Conservation (phyloP, 1,140 invertebrate genomes). For the Drosophila miranda region DNA sequence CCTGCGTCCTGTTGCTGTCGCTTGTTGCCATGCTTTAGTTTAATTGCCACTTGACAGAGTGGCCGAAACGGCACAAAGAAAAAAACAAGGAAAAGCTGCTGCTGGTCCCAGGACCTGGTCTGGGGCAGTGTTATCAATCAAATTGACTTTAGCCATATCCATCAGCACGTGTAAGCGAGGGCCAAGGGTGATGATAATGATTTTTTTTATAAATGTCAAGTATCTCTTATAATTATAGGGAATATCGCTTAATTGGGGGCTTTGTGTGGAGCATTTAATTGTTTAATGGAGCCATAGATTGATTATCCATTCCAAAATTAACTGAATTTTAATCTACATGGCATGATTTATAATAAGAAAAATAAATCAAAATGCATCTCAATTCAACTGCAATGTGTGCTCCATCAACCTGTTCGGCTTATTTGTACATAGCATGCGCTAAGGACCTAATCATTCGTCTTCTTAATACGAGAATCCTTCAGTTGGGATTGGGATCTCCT, state of each 20-base stretch:
- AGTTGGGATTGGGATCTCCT: too few species aligned
- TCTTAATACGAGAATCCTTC: too few species aligned
- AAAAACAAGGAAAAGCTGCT: conserved; percentile 31
- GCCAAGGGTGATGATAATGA: conserved; percentile 21
- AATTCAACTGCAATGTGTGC: too few species aligned
- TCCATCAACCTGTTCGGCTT: too few species aligned
- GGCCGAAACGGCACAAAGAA: conserved; percentile 34
- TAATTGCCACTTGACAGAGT: conserved; percentile 77
- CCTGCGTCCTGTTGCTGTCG: conserved; percentile 36
- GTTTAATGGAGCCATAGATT: background rate
- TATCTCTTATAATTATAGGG: conserved; percentile 13
- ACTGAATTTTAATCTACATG: too few species aligned
- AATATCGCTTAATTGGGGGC: conserved; percentile 34
- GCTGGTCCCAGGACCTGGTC: conserved; percentile 23
- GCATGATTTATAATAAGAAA: too few species aligned
- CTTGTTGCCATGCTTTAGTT: conserved; percentile 74
- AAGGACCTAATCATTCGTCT: too few species aligned
- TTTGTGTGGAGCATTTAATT: conserved; percentile 27
- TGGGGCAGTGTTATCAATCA: conserved; percentile 63
- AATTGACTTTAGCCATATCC: conserved; percentile 54
- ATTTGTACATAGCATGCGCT: too few species aligned
- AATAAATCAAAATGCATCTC: too few species aligned
- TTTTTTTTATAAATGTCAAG: conserved; percentile 4
- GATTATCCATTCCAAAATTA: background rate
- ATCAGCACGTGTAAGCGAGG: conserved; percentile 28